These are phyloP conservation scores for Eumacrocentrus americanus DNA, from an alignment of 2,888 invertebrate species.

Conservation along the genomic window DNA sequence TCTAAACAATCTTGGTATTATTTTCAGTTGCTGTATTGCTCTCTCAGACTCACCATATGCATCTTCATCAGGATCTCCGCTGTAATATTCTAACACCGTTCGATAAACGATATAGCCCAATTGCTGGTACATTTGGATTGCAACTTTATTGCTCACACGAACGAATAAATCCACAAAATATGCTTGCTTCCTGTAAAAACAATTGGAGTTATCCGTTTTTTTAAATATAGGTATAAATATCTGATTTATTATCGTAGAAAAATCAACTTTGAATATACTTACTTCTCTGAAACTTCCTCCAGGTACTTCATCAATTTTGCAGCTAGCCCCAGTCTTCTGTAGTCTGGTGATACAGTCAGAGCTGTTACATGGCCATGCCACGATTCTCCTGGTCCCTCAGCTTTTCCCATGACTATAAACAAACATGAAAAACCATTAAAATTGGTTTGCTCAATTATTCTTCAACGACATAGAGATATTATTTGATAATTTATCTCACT, in stretches of 20 bases:
- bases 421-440: not conserved
- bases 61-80: constrained; percentile 97
- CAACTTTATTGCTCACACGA: constrained; percentile 94
- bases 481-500: constrained; percentile 76
- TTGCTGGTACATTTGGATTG: constrained; percentile 96
- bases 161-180: constrained; percentile 99
- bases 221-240: too few relatives aligned
- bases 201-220: too few relatives aligned
- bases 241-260: too few relatives aligned
- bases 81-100: constrained; percentile 96
- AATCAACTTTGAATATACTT: constrained; percentile 35
- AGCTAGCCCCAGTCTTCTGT: constrained; percentile 89
- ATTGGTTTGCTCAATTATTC: too few relatives aligned
- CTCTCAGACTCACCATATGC: constrained; percentile 83
- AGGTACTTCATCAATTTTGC: constrained; percentile 91
- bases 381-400: constrained; percentile 92
- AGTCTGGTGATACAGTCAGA: constrained; percentile 93
- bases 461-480: too few relatives aligned
- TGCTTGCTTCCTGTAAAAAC: constrained; percentile 80
- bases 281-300: constrained; percentile 96
- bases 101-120: constrained; percentile 96
- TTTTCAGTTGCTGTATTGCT: not conserved
- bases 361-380: constrained; percentile 99
- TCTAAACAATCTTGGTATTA: not conserved
- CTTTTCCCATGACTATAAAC: constrained; percentile 95